Evolutionary conservation across 2,888 invertebrate genomes (phyloP), one percentile per base, ranked within the genome.

Genomic region (Phyllotreta striolata): DNA sequence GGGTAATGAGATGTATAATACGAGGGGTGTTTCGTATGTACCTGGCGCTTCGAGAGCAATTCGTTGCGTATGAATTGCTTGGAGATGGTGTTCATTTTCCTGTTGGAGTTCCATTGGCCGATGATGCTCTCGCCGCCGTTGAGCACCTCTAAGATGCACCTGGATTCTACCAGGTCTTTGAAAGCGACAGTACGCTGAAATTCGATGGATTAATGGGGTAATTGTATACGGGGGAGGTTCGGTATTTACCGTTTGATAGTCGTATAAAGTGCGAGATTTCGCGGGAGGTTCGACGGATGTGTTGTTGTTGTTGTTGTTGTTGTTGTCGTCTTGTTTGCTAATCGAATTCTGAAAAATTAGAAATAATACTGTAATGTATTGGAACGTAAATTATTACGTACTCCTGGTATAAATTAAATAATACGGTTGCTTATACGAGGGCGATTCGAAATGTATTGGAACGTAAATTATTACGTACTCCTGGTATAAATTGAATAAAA

Each of bases 11-110:
- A 35, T 10, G 12, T 38, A 12, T 9, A 38, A 10, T 34, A 1
- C 38, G 6, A 46, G 10, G 38, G 10, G 38, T 7, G 10, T 39
- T 51, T 10, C 8, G 37, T 38, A 34, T 6, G 1, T 64, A 84
- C 84, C 79, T 84, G 81, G 46, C 80, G 68, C 74, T 82, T 83
- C 1, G 82, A 80, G 41, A 84, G 73, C 56, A 84, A 73, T 55
- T 76, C 72, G 43, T 76, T 75, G 10, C 80, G 76, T 8, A 79
- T 76, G 24, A 82, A 68, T 9, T 67, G 70, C 64, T 76, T 76
- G 40, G 73, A 68, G 51, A 71, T 61, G 57, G 67, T 73, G 4
- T 68, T 69, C 9, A 62, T 71, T 55, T 65, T 70, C 51, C 61
- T 70, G 55, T 61, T 68, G 0, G 67, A 59, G 44, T 67, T 68